Evolutionary conservation across 1,140 invertebrate species (phyloP).

Genomic region (Brachionus koreanus): DNA sequence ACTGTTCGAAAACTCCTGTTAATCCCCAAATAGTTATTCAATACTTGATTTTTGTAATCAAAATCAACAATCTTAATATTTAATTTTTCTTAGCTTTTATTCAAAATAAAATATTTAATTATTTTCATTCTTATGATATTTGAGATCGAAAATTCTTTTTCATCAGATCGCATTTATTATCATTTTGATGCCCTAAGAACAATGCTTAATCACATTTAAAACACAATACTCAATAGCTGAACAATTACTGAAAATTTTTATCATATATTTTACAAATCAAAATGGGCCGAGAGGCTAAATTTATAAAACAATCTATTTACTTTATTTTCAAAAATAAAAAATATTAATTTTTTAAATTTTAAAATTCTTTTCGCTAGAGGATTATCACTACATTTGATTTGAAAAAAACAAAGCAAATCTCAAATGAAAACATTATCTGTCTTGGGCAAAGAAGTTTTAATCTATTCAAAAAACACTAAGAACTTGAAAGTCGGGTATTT

Average conservation of each 20-base stretch:
- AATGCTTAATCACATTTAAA: background rate
- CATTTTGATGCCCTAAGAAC: background rate
- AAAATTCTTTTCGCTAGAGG: too few relatives aligned
- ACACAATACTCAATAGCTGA: too few relatives aligned
- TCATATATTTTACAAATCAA: too few relatives aligned
- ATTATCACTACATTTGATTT: too few relatives aligned
- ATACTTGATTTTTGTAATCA: background rate
- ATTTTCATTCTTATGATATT: slow-evolving; percentile 22
- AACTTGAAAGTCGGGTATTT: background rate
- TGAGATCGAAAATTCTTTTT: background rate
- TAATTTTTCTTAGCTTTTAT: background rate
- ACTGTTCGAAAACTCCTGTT: slow-evolving; percentile 28
- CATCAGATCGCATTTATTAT: background rate
- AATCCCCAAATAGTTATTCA: slow-evolving; percentile 13
- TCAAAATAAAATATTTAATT: slow-evolving; percentile 13
- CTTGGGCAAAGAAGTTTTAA: too few relatives aligned
- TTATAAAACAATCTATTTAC: background rate
- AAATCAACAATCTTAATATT: background rate
- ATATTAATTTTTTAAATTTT: too few relatives aligned
- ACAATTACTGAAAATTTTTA: too few relatives aligned
- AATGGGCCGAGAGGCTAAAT: background rate
- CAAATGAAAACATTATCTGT: too few relatives aligned
- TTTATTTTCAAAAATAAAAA: too few relatives aligned
- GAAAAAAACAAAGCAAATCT: too few relatives aligned
- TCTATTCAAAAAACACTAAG: too few relatives aligned